A percentile compares a stretch with the other conserved stretches of the same genome.
Conservation (phyloP, 2,113 vertebrate genomes). For the Riparia riparia region DNA sequence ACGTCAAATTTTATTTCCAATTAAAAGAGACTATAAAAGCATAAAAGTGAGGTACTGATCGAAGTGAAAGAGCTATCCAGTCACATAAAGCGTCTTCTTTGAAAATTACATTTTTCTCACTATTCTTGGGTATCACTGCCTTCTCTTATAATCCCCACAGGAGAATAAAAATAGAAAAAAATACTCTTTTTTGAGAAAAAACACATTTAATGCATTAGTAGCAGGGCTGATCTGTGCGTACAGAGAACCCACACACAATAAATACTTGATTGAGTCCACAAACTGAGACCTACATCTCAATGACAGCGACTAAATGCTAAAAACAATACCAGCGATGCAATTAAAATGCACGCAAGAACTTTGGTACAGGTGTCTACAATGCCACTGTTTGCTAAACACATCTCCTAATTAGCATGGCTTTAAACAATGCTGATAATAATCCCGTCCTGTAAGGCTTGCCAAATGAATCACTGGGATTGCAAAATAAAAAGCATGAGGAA, state of each 20-base stretch:
- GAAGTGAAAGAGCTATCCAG: neutral
- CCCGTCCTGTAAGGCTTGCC: slow-evolving; percentile 26
- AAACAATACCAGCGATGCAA: neutral
- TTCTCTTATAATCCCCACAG: neutral
- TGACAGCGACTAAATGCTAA: neutral
- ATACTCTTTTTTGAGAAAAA: neutral
- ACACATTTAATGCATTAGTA: neutral
- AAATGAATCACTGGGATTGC: slow-evolving; percentile 51
- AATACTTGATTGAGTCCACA: slow-evolving; percentile 12
- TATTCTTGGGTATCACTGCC: neutral
- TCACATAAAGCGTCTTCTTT: neutral
- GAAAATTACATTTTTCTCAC: neutral
- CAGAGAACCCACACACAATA: neutral
- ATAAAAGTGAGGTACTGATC: neutral
- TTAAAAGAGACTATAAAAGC: neutral
- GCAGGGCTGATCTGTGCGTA: neutral
- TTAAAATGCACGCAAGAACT: slow-evolving; percentile 2
- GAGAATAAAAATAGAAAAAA: neutral
- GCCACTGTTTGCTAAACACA: slow-evolving; percentile 4
- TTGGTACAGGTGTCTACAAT: slow-evolving; percentile 66
- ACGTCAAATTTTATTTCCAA: neutral
- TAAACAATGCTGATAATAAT: slow-evolving; percentile 68
- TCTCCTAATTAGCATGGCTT: slow-evolving; percentile 70
- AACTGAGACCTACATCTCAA: neutral
- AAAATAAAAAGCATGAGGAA: slow-evolving; percentile 50